Evolutionary conservation across 2,888 invertebrate genomes (phyloP), one percentile per base, ranked within the genome.

Genomic region (Cryptophagus acutangulus): DNA sequence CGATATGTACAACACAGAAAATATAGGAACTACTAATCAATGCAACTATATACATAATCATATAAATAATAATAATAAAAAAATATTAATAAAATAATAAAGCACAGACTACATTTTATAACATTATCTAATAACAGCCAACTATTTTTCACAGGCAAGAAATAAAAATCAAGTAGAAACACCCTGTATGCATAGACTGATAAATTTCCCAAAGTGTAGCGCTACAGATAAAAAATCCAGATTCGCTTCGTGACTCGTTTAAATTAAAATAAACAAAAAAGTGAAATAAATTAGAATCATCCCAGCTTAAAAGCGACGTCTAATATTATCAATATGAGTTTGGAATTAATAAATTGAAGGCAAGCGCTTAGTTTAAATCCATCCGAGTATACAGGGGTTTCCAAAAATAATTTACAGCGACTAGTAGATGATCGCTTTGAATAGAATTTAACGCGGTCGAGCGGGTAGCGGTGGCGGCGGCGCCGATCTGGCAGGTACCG

Each of bases 401-500:
- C 9, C 9, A 25, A 34, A 40, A 45, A 41, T 45, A 45, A 40
- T 29, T 15, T 17, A 20, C n/a, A 9, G 30, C 17, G 6, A 37
- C 30, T 12, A 10, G 5, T 17, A 29, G 8, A 30, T 17, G 30
- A 31, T 29, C n/a, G n/a, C n/a, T n/a, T 46, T 55, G 57, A n/a
- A n/a, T n/a, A n/a, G n/a, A n/a, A n/a, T n/a, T 31, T 63, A 62
- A 30, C 65, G 66, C 17, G 78, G 78, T 38, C 82, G 74, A 25
- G 82, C 81, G 2, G 83, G 83, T 49, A 82, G 66, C 0, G 83
- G 82, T 13, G 82, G 82, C 3, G 82, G 82, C 10, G 69, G 78
- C 38, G 70, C 76, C 49, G 69, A 74, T 46, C 74, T 71, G 41
- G 69, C 73, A 2, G 76, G 72, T 17, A 79, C 76, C 1, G 76